Percentiles rank a stretch among this genome's conserved stretches.
These are phyloP conservation scores for Chrysolina haemoptera DNA, from an alignment of 2,888 invertebrate species.

Conservation along the genomic window DNA sequence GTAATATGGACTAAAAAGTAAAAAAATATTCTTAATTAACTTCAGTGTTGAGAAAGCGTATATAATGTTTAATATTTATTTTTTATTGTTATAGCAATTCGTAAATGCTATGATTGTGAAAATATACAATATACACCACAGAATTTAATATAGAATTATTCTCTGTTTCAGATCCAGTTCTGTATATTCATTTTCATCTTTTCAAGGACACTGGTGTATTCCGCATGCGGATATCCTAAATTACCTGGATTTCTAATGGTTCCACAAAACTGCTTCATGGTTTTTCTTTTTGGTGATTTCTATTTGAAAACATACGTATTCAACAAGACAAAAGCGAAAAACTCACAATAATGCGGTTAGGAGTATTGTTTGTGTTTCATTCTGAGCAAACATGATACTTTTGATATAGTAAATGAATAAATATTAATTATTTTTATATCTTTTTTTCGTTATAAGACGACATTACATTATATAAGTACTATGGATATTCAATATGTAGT, in stretches of 20 bases:
- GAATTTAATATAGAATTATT: neutral
- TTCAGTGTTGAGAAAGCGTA: too few species aligned
- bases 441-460: too few species aligned
- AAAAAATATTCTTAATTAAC: too few species aligned
- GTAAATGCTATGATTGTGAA: too few species aligned
- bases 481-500: too few species aligned
- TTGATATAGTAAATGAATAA: neutral
- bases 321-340: constrained; percentile 46
- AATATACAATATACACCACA: too few species aligned
- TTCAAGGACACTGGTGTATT: constrained; percentile 68
- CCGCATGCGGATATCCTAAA: constrained; percentile 74
- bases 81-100: too few species aligned
- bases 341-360: neutral
- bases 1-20: too few species aligned
- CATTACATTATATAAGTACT: too few species aligned
- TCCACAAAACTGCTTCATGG: constrained; percentile 77
- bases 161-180: constrained; percentile 73
- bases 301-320: constrained; percentile 75
- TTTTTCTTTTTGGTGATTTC: constrained; percentile 76
- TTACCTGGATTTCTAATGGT: constrained; percentile 72
- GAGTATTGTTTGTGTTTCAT: neutral
- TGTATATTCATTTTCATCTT: constrained; percentile 74
- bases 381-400: too few species aligned
- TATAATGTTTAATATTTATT: too few species aligned
- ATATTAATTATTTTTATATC: too few species aligned